Conservation (phyloP, 2,888 invertebrate genomes). For the Rhingia campestris region DNA sequence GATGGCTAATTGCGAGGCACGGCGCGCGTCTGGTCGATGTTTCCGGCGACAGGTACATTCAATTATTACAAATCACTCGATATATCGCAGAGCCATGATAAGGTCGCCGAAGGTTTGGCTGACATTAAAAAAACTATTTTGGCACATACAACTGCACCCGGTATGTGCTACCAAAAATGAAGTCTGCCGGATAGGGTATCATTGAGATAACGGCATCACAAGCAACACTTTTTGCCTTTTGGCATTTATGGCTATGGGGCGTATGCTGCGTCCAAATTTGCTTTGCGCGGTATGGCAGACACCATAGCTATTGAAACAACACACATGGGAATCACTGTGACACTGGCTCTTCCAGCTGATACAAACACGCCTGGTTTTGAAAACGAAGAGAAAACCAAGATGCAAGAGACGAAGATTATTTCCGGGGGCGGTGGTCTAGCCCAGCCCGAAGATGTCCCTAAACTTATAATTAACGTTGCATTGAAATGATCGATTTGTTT, state of each 20-base stretch:
- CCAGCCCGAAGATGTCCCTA: conserved; percentile 91
- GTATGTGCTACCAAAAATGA: conserved; percentile 92
- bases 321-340: conserved; percentile 92
- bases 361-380: conserved; percentile 98
- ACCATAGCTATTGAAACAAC: conserved; percentile 96
- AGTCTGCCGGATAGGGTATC: conserved; percentile 89
- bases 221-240: conserved; percentile 90
- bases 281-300: conserved; percentile 96
- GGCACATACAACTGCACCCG: conserved; percentile 93
- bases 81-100: conserved; percentile 86
- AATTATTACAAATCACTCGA: conserved; percentile 87
- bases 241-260: conserved; percentile 96
- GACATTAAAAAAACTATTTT: conserved; percentile 90
- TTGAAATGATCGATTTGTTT: conserved; percentile 92
- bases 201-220: conserved; percentile 94
- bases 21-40: too few relatives aligned
- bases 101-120: conserved; percentile 84
- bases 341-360: conserved; percentile 95
- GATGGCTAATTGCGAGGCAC: too few relatives aligned
- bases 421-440: conserved; percentile 91
- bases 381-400: conserved; percentile 93
- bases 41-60: too few relatives aligned
- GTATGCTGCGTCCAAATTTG: conserved; percentile 97
- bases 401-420: conserved; percentile 93
- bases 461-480: conserved; percentile 90